These are phyloP conservation scores for Schizothorax lantsangensis DNA, from an alignment of 2,797 vertebrate genomes.

Conservation along the genomic window DNA sequence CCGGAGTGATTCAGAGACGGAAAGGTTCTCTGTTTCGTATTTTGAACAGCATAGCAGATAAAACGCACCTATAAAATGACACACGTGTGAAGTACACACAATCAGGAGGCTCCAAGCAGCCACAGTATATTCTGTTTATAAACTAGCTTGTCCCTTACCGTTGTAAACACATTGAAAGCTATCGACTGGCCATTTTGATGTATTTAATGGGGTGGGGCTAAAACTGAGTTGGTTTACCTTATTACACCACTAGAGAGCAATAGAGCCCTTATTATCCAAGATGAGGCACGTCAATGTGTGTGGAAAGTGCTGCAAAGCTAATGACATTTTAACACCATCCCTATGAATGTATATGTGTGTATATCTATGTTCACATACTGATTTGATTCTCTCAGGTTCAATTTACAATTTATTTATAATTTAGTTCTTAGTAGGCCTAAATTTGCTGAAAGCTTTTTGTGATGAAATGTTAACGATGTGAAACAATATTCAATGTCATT, in stretches of 20 bases:
- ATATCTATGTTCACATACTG: not conserved
- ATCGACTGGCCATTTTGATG: constrained; percentile 8
- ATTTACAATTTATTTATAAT: not conserved
- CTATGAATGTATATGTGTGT: no score
- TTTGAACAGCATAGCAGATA: not conserved
- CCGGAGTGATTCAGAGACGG: constrained; percentile 16
- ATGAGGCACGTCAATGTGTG: not conserved
- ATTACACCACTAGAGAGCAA: not conserved
- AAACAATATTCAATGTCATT: not conserved
- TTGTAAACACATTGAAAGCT: not conserved
- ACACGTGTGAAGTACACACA: not conserved
- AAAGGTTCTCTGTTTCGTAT: not conserved
- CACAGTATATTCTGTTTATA: not conserved
- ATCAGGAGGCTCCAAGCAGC: not conserved
- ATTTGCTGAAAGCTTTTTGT: not conserved
- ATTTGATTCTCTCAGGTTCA: not conserved
- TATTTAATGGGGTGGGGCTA: not conserved
- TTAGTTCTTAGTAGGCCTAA: not conserved
- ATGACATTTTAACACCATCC: not conserved
- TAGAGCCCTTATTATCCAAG: not conserved
- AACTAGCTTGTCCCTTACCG: not conserved
- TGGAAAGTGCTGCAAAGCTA: not conserved
- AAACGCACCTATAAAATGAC: not conserved
- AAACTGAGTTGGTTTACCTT: not conserved
- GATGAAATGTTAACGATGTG: not conserved